Evolutionary conservation across 2,113 vertebrate genomes (phyloP).

Genomic region (Syrmaticus mikado): DNA sequence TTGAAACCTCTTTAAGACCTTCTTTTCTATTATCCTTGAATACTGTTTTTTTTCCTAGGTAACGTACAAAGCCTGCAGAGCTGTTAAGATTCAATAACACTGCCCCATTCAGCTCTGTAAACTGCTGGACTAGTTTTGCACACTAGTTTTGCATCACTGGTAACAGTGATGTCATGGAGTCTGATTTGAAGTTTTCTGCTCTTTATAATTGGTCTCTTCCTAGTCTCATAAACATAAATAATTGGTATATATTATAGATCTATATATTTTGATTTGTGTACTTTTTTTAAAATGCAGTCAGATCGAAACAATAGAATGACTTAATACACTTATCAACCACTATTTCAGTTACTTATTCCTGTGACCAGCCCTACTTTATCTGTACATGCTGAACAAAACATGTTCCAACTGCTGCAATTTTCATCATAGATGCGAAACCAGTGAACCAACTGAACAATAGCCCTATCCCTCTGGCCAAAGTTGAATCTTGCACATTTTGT

Average conservation of each 20-base stretch:
- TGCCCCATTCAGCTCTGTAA: background rate
- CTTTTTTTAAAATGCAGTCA: background rate
- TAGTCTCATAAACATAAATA: background rate
- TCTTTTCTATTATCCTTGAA: background rate
- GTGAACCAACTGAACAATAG: background rate
- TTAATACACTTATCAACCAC: background rate
- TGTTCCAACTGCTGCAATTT: background rate
- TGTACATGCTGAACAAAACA: background rate
- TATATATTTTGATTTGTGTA: background rate
- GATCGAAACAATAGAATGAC: background rate
- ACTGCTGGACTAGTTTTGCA: background rate
- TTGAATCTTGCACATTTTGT: background rate
- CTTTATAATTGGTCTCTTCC: background rate
- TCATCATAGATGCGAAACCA: background rate
- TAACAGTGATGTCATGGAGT: background rate
- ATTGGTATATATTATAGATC: background rate
- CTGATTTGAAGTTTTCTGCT: background rate
- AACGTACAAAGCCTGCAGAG: background rate
- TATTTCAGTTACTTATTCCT: background rate
- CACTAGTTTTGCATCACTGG: background rate
- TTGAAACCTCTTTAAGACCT: background rate
- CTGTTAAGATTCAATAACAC: background rate
- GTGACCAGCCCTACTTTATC: background rate
- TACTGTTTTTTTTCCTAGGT: accelerated
- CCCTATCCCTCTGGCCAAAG: background rate